Evolutionary conservation across 2,888 invertebrate species (phyloP).

Genomic region (Endomychus coccineus): DNA sequence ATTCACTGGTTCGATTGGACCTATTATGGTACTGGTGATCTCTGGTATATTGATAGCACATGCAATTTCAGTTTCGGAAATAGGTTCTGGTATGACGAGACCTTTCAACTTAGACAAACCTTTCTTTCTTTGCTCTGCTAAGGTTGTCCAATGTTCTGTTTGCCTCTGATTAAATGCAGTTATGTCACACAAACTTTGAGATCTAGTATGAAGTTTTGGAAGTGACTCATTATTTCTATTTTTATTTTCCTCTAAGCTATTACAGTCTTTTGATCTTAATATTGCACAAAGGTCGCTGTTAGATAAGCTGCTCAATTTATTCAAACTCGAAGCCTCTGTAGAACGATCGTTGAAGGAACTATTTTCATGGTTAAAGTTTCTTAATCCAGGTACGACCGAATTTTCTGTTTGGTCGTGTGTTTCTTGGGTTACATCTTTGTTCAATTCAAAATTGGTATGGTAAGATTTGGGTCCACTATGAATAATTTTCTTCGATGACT

Average conservation of each 20-base stretch:
- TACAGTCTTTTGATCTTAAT: not conserved
- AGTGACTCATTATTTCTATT: not conserved
- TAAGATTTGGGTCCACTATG: too few species aligned
- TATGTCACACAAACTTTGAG: constrained; percentile 47
- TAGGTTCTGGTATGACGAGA: constrained; percentile 77
- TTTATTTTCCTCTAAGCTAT: not conserved
- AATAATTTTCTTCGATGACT: not conserved
- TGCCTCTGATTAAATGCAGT: constrained; percentile 31
- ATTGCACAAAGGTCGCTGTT: constrained; percentile 28
- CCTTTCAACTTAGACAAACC: constrained; percentile 80
- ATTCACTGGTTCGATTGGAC: constrained; percentile 24
- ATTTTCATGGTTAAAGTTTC: constrained; percentile 14
- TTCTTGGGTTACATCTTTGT: too few species aligned
- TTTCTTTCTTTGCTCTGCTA: constrained; percentile 74
- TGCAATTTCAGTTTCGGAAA: constrained; percentile 48
- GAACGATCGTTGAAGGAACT: constrained; percentile 18
- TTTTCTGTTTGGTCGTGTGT: too few species aligned
- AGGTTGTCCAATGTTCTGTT: constrained; percentile 55
- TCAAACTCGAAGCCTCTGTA: constrained; percentile 14
- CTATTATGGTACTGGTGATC: constrained; percentile 63
- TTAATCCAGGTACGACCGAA: too few species aligned
- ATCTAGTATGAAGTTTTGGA: constrained; percentile 40
- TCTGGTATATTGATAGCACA: constrained; percentile 72
- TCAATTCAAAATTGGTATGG: too few species aligned
- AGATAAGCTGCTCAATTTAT: constrained; percentile 26